Evolutionary conservation across 2,888 invertebrate species (phyloP), one percentile per base, ranked within the genome.

Genomic region (Macaria liturata): DNA sequence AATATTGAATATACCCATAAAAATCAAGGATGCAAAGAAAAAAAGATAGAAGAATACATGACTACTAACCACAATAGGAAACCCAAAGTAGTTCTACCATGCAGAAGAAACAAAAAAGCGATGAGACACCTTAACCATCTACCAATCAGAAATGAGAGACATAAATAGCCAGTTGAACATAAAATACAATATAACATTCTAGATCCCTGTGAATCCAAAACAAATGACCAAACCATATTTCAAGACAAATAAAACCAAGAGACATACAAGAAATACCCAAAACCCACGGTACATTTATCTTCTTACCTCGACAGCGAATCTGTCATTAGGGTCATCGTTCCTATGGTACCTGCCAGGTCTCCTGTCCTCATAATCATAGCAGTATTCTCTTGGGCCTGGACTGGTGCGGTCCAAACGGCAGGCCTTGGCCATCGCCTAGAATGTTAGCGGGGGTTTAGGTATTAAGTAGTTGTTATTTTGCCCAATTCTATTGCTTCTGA

Each of bases 221-320:
- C 20, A 20, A 20, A 20, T 20, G 20, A 20, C 20, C 20, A 20
- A 20, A 20, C 20, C 20, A 20, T 20, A 20, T 1, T 20, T 45
- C 30, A 6, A 45, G 6, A 45, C 9, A 45, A 46, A 6, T n/a
- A 46, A 32, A 7, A 42, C 42, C 4, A 42, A 6, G 8, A 46
- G 5, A 39, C 4, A 46, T 5, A 45, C n/a, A 40, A 54, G 47
- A 43, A 37, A 6, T 7, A 40, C 37, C 49, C 42, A 56, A 46
- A 37, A 50, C 30, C 50, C 46, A 50, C 20, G 3, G 43, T 5
- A 5, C 6, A 42, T 42, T n/a, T 31, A 37, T 32, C 39, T 30
- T n/a, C 55, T 62, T 61, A 74, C 74, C 71, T 74, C 74, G 34
- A 74, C 74, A 55, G 74, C 73, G 37, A 66, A 70, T 50, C 72